phyloP scores from a whole-genome alignment of 2,797 vertebrate genomes.

The Pterois miles region DNA sequence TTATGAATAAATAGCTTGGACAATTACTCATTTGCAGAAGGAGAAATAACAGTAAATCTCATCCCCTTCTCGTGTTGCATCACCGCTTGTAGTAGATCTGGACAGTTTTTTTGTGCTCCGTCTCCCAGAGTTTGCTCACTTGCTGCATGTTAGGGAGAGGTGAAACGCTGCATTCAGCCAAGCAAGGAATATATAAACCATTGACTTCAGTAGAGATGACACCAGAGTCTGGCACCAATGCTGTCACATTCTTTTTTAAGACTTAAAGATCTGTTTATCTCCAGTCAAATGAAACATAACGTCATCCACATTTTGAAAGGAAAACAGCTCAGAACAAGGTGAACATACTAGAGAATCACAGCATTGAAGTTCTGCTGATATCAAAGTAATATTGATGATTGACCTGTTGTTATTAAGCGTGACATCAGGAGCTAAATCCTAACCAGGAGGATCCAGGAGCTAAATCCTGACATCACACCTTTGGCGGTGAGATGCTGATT shows the following conservation, averaged over 20 bases:
- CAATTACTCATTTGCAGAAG: neutral
- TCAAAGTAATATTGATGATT: neutral
- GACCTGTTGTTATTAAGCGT: neutral
- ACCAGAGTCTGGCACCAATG: neutral
- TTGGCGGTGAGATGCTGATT: slow-evolving; percentile 21
- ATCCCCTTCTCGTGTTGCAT: too few species aligned
- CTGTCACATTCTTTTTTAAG: neutral
- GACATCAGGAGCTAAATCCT: neutral
- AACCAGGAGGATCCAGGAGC: too few species aligned
- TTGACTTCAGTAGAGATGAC: neutral
- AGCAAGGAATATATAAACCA: neutral
- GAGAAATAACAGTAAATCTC: too few species aligned
- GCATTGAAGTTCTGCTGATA: neutral
- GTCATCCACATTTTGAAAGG: neutral
- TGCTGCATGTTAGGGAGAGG: neutral
- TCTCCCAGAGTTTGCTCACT: neutral
- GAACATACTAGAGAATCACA: neutral
- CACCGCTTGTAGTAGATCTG: too few species aligned
- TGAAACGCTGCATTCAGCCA: neutral
- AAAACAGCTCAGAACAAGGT: neutral
- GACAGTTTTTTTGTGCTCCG: too few species aligned
- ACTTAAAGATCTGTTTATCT: neutral
- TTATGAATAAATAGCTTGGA: too few species aligned
- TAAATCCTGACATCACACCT: neutral
- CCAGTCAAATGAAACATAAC: neutral